A percentile compares a stretch with the other conserved stretches of the same genome.
Evolutionary conservation across 2,797 vertebrate genomes (phyloP).

Genomic region (Pseudochirops corinnae): DNA sequence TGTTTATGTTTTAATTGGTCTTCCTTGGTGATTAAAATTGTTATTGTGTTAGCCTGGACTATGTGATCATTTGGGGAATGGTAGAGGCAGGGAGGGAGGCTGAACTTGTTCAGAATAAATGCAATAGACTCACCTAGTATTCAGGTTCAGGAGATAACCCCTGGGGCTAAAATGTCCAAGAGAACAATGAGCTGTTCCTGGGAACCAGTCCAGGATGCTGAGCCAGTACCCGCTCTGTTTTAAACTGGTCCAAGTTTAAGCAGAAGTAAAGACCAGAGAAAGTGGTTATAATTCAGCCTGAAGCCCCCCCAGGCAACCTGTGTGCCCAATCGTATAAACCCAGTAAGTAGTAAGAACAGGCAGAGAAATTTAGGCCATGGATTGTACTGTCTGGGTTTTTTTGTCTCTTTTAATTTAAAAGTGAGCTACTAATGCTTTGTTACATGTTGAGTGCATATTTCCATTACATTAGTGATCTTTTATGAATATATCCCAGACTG

Average conservation of each 20-base stretch:
- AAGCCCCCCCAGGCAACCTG: neutral
- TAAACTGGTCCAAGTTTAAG: neutral
- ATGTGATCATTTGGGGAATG: neutral
- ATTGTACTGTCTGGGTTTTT: neutral
- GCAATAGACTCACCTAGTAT: neutral
- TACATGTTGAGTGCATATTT: neutral
- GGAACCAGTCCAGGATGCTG: neutral
- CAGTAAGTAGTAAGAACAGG: neutral
- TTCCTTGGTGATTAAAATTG: neutral
- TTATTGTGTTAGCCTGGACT: neutral
- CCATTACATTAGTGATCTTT: neutral
- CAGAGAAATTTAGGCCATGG: neutral
- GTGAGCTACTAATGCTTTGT: neutral
- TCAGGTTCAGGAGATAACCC: neutral
- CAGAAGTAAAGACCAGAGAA: neutral
- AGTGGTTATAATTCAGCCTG: neutral
- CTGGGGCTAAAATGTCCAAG: neutral
- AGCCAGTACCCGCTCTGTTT: neutral
- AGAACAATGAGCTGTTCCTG: neutral
- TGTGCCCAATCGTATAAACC: neutral
- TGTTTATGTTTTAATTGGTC: neutral
- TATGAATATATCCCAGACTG: neutral
- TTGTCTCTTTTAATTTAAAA: neutral
- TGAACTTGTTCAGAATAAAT: neutral
- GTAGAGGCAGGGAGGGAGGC: neutral